These are phyloP conservation scores for Patiria miniata DNA, from an alignment of 35 echinoderm and acorn worm species.

Conservation along the genomic window DNA sequence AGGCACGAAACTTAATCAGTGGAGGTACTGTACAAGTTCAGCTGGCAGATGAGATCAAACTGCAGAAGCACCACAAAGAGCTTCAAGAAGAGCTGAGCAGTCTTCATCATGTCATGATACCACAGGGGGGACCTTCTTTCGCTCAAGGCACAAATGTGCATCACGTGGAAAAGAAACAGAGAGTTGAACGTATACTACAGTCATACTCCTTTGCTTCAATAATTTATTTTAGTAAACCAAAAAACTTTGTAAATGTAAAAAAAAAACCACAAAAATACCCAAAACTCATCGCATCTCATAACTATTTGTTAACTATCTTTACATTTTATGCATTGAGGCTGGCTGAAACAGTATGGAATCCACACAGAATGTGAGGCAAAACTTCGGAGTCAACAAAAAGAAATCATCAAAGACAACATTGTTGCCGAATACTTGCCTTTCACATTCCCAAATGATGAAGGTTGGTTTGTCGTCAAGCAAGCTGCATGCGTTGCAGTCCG, in stretches of 20 bases:
- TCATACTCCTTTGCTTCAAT: too few species aligned
- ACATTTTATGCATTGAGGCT: slow-evolving; percentile 8
- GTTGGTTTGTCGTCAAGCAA: slow-evolving; percentile 12
- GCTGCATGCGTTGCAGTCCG: slow-evolving; percentile 30
- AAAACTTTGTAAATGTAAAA: too few species aligned
- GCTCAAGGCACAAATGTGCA: slow-evolving; percentile 3
- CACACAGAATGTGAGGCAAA: slow-evolving; percentile 6
- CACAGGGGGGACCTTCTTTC: slow-evolving; percentile 9
- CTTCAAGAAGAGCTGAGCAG: slow-evolving; percentile 24
- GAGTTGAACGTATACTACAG: too few species aligned
- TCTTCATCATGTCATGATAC: slow-evolving; percentile 3
- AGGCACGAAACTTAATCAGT: not conserved
- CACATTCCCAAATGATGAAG: slow-evolving; percentile 16
- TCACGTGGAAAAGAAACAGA: slow-evolving; percentile 17
- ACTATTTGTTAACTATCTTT: not conserved
- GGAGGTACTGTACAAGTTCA: not conserved
- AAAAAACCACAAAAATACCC: too few species aligned
- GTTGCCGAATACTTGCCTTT: slow-evolving; percentile 36
- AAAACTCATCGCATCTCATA: not conserved
- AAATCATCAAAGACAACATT: slow-evolving; percentile 36
- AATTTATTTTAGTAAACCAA: too few species aligned
- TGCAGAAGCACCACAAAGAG: slow-evolving; percentile 12
- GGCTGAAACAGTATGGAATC: slow-evolving; percentile 45
- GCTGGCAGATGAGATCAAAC: not conserved
- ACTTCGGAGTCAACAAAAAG: not conserved